Conservation (phyloP, 2,113 vertebrate genomes). For the Hepsetus odoe region DNA sequence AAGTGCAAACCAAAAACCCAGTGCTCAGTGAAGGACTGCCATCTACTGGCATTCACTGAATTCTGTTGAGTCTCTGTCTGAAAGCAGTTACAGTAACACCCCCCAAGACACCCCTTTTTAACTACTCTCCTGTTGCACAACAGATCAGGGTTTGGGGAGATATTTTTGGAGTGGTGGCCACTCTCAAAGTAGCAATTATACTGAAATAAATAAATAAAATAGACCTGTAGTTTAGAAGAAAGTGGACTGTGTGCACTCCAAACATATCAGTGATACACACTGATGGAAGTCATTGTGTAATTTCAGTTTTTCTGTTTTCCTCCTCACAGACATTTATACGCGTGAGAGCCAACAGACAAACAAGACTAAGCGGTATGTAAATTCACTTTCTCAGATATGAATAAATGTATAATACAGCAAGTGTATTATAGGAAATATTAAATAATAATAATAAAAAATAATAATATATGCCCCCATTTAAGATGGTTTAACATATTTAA, state of each 20-base stretch:
- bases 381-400: not conserved
- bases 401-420: too few species aligned
- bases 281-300: not conserved
- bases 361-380: slow-evolving; percentile 91
- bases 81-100: not conserved
- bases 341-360: slow-evolving; percentile 94
- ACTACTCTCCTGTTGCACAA: too few species aligned
- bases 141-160: too few species aligned
- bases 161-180: too few species aligned
- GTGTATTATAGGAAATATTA: too few species aligned
- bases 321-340: slow-evolving; percentile 89
- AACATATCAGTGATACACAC: not conserved
- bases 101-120: not conserved
- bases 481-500: too few species aligned
- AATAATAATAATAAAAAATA: too few species aligned
- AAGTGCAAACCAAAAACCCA: too few species aligned
- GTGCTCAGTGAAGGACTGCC: slow-evolving; percentile 27
- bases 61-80: not conserved
- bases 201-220: too few species aligned
- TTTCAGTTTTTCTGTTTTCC: not conserved
- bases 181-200: too few species aligned
- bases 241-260: not conserved
- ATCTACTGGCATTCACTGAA: slow-evolving; percentile 28
- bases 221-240: too few species aligned
- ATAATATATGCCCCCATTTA: too few species aligned